Base-by-base conservation (phyloP, 1,140 invertebrate genomes). In the Metopolophium dirhodum region DNA sequence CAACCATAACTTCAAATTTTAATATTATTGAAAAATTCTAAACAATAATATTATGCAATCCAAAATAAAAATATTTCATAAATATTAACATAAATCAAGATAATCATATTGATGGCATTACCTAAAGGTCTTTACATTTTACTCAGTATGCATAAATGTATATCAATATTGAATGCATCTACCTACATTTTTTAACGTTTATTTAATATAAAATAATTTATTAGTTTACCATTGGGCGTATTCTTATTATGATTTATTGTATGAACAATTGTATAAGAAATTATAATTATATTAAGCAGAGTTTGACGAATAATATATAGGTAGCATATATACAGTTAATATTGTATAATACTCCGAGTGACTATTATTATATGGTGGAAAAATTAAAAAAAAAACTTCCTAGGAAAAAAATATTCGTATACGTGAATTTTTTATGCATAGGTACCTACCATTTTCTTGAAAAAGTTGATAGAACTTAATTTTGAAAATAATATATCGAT, bases 161-260 rank as follows among this genome's bases (percentile, higher is more conserved):
- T 68, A 68, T 68, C 61, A n/a, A 68, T 68, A n/a, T 68, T n/a
- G 14, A 68, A 68, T 68, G 14, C 14, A 51, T n/a, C 30, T 68
- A 68, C 61, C 61, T 18, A 68, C 30, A 68, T 68, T 4, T 68
- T 68, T n/a, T 68, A 14, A n/a, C 30, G 30, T 68, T 68, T n/a
- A 68, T 68, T 68, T 68, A n/a, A 68, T 68, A 68, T 68, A n/a
- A n/a, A 68, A 68, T 68, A n/a, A 68, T 68, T n/a, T n/a, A 68
- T 68, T n/a, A 68, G 35, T 37, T 83, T 23, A 37, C 35, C 77
- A 68, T 37, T 83, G 77, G 35, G 18, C 35, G 77, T 83, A 83
- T 83, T 83, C n/a, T 23, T 22, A 37, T 18, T 83, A 83, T 83
- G 18, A 37, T 83, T 83, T 37, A 37, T 83, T 54, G 45, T 85